These are phyloP conservation scores for Aradophagus sp. DNA, from an alignment of 1,140 invertebrate species.

Conservation along the genomic window DNA sequence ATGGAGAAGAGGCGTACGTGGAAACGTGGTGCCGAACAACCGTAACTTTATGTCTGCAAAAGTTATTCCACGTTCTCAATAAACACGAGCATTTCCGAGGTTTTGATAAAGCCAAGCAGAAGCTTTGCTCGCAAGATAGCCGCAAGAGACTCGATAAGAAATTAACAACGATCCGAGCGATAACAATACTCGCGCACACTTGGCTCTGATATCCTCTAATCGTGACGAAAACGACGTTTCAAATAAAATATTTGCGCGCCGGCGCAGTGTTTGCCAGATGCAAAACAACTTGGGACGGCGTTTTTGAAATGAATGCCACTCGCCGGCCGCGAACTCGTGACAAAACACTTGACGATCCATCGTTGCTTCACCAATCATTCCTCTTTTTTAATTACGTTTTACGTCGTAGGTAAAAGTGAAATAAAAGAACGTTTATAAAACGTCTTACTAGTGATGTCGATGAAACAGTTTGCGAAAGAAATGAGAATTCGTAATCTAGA, in stretches of 20 bases:
- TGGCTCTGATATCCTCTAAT: slow-evolving; percentile 29
- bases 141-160: slow-evolving; percentile 33
- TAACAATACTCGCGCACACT: slow-evolving; percentile 30
- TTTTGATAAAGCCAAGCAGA: slow-evolving; percentile 48
- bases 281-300: not conserved
- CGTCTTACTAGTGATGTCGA: no score
- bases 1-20: no score
- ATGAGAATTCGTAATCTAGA: no score
- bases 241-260: slow-evolving; percentile 36
- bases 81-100: slow-evolving; percentile 46
- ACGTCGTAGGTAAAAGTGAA: no score
- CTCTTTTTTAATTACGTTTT: no score
- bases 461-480: no score
- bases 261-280: slow-evolving; percentile 12
- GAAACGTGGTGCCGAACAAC: no score
- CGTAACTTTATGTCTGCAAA: slow-evolving; percentile 17
- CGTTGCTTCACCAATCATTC: no score
- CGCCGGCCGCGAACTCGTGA: no score
- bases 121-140: slow-evolving; percentile 40
- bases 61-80: slow-evolving; percentile 33
- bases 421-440: no score
- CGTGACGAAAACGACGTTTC: slow-evolving; percentile 26
- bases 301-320: not conserved
- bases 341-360: no score
- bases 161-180: slow-evolving; percentile 31